Conservation (phyloP, 2,113 vertebrate genomes). For the Otocyon megalotis region DNA sequence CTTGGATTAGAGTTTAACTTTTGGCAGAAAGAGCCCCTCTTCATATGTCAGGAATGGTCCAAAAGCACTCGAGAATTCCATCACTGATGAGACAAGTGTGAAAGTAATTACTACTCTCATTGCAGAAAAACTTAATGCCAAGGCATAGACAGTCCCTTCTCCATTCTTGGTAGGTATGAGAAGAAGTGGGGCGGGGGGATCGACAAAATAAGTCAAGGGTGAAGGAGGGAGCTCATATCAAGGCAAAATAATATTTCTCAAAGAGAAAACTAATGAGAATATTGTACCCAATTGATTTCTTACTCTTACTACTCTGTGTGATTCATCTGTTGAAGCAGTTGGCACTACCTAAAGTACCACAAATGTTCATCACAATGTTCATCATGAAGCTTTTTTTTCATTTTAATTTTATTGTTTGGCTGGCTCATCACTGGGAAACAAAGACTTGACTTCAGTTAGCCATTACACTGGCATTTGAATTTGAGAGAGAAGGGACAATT, state of each 20-base stretch:
- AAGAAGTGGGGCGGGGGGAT: background rate
- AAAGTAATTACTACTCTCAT: background rate
- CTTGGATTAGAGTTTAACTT: background rate
- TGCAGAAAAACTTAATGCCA: background rate
- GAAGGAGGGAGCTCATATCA: background rate
- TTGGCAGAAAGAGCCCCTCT: background rate
- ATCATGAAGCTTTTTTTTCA: background rate
- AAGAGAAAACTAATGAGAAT: background rate
- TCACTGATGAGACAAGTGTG: background rate
- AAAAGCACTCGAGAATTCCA: slow-evolving; percentile 27
- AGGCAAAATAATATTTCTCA: background rate
- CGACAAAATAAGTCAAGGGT: background rate
- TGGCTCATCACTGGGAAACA: slow-evolving; percentile 25
- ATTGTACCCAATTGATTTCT: background rate
- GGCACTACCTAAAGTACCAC: background rate
- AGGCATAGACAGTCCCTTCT: background rate
- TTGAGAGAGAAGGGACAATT: background rate
- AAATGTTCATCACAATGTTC: too few relatives aligned
- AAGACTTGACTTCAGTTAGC: slow-evolving; percentile 19
- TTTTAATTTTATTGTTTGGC: background rate
- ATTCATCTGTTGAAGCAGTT: background rate
- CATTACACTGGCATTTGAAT: slow-evolving; percentile 7
- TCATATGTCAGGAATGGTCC: background rate
- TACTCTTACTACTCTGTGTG: background rate
- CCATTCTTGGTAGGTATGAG: background rate